Evolutionary conservation across 1,140 invertebrate species (phyloP), one percentile per base, ranked within the genome.

Genomic region (Mamestra configurata): DNA sequence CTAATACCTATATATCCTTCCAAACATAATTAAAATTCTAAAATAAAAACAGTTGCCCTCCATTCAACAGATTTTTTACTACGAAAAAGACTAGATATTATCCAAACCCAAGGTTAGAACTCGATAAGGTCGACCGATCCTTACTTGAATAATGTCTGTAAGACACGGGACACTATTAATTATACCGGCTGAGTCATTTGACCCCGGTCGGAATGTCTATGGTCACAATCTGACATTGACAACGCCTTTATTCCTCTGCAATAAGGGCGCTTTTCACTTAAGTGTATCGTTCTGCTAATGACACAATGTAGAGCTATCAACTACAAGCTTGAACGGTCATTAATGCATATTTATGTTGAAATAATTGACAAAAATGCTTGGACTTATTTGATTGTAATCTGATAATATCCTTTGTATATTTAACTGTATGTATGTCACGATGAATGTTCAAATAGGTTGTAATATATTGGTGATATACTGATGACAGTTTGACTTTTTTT

Each of bases 71-170:
- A 24, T 57, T 22, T 20, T 66, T 66, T 66, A 66, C 35, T 40
- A 11, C 59, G 27, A 35, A 51, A 53, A 20, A 61, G 73, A 55
- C 8, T 15, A 57, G 57, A 68, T 68, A 24, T 15, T 68, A 24
- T 15, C 20, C 66, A 27, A 31, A 35, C 22, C 18, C 68, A 53
- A 71, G 68, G 46, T 13, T 40, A 70, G 40, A 35, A n/a, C 53
- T 59, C 51, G 55, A 79, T 73, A 73, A 81, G 68, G 40, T 37
- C 76, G 75, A 57, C 49, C 49, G 43, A 79, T 75, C 72, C 72
- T 64, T 20, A 43, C 27, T 79, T 79, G 76, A 79, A 79, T 79
- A 75, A 82, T 79, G 70, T 75, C 73, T 57, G 49, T 37, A 73
- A 79, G 46, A 70, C 49, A 55, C 22, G 37, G 76, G 57, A 75